Conservation (phyloP, 1,140 invertebrate genomes). For the Diorhabda carinulata region DNA sequence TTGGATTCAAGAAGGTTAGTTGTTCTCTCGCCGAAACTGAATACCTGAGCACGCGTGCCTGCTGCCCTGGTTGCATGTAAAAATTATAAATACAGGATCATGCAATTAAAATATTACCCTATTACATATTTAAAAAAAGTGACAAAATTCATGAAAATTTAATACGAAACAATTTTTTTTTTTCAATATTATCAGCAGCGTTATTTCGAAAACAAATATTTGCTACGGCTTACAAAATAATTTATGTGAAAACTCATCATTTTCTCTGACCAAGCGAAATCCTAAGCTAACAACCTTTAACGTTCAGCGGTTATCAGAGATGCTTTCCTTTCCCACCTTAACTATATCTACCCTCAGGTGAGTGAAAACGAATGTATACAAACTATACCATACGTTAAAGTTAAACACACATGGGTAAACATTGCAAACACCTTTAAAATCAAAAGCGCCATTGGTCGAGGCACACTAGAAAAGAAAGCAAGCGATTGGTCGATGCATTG, state of each 20-base stretch:
- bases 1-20: too few relatives aligned
- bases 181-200: too few relatives aligned
- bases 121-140: too few relatives aligned
- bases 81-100: too few relatives aligned
- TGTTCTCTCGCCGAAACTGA: too few relatives aligned
- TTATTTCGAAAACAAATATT: too few relatives aligned
- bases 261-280: background rate
- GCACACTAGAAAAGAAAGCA: conserved; percentile 26
- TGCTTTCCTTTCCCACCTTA: background rate
- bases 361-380: conserved; percentile 5
- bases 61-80: too few relatives aligned
- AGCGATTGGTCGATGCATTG: conserved; percentile 36
- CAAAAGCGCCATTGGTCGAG: conserved; percentile 32
- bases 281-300: background rate
- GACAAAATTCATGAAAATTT: too few relatives aligned
- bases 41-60: too few relatives aligned
- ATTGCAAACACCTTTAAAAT: conserved; percentile 24
- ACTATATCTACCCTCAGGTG: conserved; percentile 4
- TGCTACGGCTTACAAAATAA: background rate
- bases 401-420: conserved; percentile 26
- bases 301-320: background rate
- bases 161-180: too few relatives aligned
- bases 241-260: background rate
- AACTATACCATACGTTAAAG: background rate
- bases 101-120: too few relatives aligned